Evolutionary conservation across 2,888 invertebrate species (phyloP).

Genomic region (Limenitis camilla): DNA sequence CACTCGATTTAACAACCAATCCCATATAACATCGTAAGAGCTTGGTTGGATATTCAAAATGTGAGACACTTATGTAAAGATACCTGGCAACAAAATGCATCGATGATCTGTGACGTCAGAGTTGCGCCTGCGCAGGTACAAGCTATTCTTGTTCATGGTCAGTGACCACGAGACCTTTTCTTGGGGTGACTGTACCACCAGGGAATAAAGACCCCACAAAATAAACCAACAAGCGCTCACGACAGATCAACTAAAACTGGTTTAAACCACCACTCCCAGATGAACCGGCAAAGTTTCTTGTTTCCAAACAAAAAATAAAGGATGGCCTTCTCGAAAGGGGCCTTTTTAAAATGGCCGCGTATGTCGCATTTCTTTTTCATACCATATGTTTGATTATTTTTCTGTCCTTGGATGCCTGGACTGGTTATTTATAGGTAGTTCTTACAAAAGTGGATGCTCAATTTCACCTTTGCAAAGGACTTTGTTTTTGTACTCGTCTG

Average conservation of each 20-base stretch:
- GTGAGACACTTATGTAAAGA: slow-evolving; percentile 4
- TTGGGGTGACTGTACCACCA: slow-evolving; percentile 68
- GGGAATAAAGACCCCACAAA: slow-evolving; percentile 32
- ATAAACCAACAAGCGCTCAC: slow-evolving; percentile 29
- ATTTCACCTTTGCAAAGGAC: slow-evolving; percentile 12
- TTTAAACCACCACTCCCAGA: slow-evolving; percentile 33
- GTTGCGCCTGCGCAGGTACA: slow-evolving; percentile 53
- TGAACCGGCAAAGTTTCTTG: slow-evolving; percentile 40
- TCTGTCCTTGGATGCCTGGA: slow-evolving; percentile 59
- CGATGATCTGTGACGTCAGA: slow-evolving; percentile 51
- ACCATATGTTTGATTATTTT: slow-evolving; percentile 68
- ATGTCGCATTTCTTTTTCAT: slow-evolving; percentile 58
- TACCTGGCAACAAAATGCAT: slow-evolving; percentile 14
- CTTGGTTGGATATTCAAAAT: too few species aligned
- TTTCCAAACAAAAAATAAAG: slow-evolving; percentile 45
- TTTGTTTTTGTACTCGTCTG: slow-evolving; percentile 1
- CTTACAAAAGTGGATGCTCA: slow-evolving; percentile 17
- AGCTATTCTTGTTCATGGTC: slow-evolving; percentile 68
- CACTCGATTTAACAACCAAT: too few species aligned
- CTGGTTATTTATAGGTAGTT: slow-evolving; percentile 27
- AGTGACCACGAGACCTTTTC: slow-evolving; percentile 69
- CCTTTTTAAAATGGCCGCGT: slow-evolving; percentile 41
- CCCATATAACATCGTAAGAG: too few species aligned
- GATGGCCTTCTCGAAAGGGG: slow-evolving; percentile 40
- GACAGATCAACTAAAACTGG: slow-evolving; percentile 39